Percentiles rank a stretch among this genome's conserved stretches.
Conservation (phyloP, 2,888 invertebrate species). For the Spatulosminthurus flaviceps region DNA sequence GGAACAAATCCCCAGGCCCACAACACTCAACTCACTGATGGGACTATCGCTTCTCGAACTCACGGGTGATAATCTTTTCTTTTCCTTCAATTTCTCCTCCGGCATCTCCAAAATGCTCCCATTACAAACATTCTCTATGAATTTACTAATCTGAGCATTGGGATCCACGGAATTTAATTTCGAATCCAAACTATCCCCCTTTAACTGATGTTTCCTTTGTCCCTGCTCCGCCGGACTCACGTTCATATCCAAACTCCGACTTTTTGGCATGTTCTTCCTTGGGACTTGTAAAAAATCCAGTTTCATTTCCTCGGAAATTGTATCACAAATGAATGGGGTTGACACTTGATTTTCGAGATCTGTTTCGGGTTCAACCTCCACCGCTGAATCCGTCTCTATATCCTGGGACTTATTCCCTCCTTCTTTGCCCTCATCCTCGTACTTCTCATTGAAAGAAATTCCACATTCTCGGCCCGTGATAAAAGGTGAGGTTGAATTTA, state of each 20-base stretch:
- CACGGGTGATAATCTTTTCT: slow-evolving; percentile 75
- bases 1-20: slow-evolving; percentile 66
- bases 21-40: slow-evolving; percentile 74
- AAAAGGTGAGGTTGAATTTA: slow-evolving; percentile 70
- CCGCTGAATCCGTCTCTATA: slow-evolving; percentile 61
- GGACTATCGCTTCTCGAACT: slow-evolving; percentile 83
- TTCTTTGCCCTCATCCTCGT: slow-evolving; percentile 29
- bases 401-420: neutral
- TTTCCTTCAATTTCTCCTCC: slow-evolving; percentile 65
- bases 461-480: slow-evolving; percentile 65
- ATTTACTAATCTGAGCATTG: slow-evolving; percentile 48
- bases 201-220: slow-evolving; percentile 47
- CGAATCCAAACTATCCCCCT: slow-evolving; percentile 64
- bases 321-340: slow-evolving; percentile 33
- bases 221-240: slow-evolving; percentile 42
- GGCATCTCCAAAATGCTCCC: slow-evolving; percentile 64
- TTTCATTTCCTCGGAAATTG: slow-evolving; percentile 39
- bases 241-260: slow-evolving; percentile 70
- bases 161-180: slow-evolving; percentile 61
- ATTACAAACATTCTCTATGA: slow-evolving; percentile 38
- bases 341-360: slow-evolving; percentile 37
- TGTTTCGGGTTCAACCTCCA: slow-evolving; percentile 60
- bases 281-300: slow-evolving; percentile 67
- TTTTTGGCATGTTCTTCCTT: slow-evolving; percentile 66
- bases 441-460: slow-evolving; percentile 39